Evolutionary conservation across 2,888 invertebrate genomes (phyloP), one percentile per base, ranked within the genome.

Genomic region (Chymomyza amoena): DNA sequence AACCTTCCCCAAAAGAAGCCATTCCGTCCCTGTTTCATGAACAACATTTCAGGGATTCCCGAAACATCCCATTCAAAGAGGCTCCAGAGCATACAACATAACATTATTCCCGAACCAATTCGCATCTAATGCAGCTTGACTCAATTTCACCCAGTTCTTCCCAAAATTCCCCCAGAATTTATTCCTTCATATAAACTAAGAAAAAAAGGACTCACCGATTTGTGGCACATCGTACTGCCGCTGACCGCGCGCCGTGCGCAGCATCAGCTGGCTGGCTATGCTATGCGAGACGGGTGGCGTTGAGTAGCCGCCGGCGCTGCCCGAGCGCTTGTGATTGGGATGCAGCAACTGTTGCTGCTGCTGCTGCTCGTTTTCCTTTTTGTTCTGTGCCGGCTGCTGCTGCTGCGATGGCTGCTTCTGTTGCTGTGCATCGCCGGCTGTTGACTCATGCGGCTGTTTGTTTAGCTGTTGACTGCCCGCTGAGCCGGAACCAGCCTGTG

Each of bases 161-260:
- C 32, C 5, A 32, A 32, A 7, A 32, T 32, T 9, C 32, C 32
- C 32, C 6, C 0, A 32, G 32, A 1, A 32, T 32, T 7, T 7
- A 2, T 32, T 3, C 1, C 2, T 32, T 32, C 13, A 10, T 25
- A 57, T 57, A 57, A 54, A n/a, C 9, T 15, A 32, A 32, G 6
- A 32, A 32, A 32, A 28, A 50, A 25, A 13, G 18, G 10, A 93
- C 94, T 94, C 89, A 96, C 96, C 96, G 90, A 96, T 96, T 93
- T 96, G 96, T 82, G 96, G 96, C 79, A 96, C 96, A 92, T 96
- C 96, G 92, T 96, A 96, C 88, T 95, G 95, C 87, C 95, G 93
- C 90, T 94, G 95, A 78, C 95, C 95, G 82, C 96, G 94, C 73
- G 95, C 94, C 70, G 95, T 94, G 84, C 96, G 94, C 89, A 96